These are phyloP conservation scores for Meleagris gallopavo DNA, from an alignment of 2,113 vertebrate genomes.

Conservation along the genomic window DNA sequence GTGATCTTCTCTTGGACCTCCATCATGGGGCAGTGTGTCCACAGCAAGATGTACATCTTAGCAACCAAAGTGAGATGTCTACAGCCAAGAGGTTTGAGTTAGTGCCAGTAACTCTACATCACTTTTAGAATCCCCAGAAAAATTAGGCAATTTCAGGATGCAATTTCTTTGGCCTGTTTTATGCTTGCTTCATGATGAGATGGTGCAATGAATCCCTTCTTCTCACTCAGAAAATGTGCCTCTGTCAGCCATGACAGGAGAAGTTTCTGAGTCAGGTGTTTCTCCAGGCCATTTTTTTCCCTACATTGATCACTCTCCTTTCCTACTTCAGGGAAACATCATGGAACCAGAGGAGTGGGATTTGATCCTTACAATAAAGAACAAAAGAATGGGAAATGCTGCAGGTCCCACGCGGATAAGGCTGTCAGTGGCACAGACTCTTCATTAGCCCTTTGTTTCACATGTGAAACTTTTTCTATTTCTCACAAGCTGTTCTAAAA, in stretches of 20 bases:
- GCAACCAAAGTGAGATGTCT: neutral
- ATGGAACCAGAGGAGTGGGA: neutral
- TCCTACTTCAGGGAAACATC: neutral
- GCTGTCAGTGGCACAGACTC: neutral
- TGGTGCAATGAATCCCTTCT: neutral
- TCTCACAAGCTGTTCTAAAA: neutral
- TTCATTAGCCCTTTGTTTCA: neutral
- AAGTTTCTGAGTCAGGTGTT: neutral
- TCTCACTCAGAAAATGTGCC: neutral
- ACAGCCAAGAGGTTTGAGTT: neutral
- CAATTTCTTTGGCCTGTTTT: neutral
- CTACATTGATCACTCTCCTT: neutral
- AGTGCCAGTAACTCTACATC: neutral
- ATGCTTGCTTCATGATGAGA: neutral
- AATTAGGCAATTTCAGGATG: neutral
- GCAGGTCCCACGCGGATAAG: neutral
- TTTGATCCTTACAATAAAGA: neutral
- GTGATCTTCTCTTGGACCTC: neutral
- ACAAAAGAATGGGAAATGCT: neutral
- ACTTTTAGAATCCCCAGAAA: neutral
- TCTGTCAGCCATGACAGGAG: neutral
- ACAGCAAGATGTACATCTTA: neutral
- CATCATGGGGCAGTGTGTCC: rapidly evolving
- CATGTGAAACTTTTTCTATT: neutral
- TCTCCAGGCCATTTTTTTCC: neutral